Evolutionary conservation across 2,797 vertebrate genomes (phyloP).

Genomic region (Crocidura indochinensis): DNA sequence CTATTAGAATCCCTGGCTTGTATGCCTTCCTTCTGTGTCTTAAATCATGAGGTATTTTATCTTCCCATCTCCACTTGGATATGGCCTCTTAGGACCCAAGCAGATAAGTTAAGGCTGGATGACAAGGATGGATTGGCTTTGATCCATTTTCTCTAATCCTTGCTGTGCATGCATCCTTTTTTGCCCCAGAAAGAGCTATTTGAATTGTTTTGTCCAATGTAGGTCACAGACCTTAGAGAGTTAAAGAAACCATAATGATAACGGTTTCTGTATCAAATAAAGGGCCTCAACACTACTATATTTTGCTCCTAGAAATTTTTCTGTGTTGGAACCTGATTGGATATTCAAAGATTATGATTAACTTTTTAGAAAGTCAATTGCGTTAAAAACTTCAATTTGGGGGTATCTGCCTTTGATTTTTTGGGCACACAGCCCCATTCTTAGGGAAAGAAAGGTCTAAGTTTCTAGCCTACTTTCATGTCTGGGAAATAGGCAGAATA

Average conservation of each 20-base stretch:
- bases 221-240: constrained; percentile 25
- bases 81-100: constrained; percentile 49
- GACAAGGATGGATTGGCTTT: constrained; percentile 43
- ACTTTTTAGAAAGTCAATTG: constrained; percentile 51
- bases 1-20: constrained; percentile 54
- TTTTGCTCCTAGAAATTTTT: neutral
- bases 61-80: constrained; percentile 50
- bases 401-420: constrained; percentile 24
- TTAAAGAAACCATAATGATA: constrained; percentile 48
- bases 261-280: neutral
- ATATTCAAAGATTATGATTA: constrained; percentile 48
- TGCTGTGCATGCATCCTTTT: constrained; percentile 18
- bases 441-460: constrained; percentile 28
- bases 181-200: constrained; percentile 40
- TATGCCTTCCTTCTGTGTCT: constrained; percentile 57
- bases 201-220: constrained; percentile 17
- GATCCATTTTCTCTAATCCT: constrained; percentile 40
- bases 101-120: constrained; percentile 50
- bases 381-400: constrained; percentile 53
- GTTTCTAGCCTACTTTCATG: constrained; percentile 47
- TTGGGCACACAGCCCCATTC: neutral
- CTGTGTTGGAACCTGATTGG: constrained; percentile 14
- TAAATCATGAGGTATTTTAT: constrained; percentile 43
- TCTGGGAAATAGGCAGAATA: constrained; percentile 45
- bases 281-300: constrained; percentile 12